Conservation (phyloP, 2,797 vertebrate genomes). For the Tauraco hartlaubi region DNA sequence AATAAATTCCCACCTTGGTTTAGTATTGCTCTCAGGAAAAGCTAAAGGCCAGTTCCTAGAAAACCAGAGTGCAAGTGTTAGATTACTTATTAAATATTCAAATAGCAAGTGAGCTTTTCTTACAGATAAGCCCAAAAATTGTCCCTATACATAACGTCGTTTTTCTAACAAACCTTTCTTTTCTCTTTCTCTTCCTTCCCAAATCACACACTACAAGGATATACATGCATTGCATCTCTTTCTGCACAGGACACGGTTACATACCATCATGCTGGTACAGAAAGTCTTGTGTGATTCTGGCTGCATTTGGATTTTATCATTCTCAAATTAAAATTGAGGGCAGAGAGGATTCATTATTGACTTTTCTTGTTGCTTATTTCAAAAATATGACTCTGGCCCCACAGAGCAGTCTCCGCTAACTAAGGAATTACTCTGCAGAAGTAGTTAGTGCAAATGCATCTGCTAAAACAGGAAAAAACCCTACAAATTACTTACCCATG, state of each 20-base stretch:
- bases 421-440: not conserved
- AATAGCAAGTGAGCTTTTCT: not conserved
- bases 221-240: not conserved
- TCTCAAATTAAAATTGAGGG: not conserved
- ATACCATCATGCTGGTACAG: fast-evolving
- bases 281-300: not conserved
- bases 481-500: not conserved
- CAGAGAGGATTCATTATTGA: not conserved
- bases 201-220: not conserved
- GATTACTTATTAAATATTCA: not conserved
- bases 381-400: not conserved
- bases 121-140: not conserved
- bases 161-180: not conserved
- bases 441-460: not conserved
- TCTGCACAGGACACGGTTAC: not conserved
- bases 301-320: not conserved
- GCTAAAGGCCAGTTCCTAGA: not conserved
- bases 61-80: not conserved
- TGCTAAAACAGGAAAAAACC: not conserved
- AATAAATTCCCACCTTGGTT: not conserved
- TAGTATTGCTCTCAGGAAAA: not conserved
- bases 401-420: not conserved
- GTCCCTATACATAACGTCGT: not conserved
- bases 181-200: not conserved
- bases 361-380: not conserved